Evolutionary conservation across 1,140 invertebrate species (phyloP), one percentile per base, ranked within the genome.

Genomic region (Lepidostoma basale): DNA sequence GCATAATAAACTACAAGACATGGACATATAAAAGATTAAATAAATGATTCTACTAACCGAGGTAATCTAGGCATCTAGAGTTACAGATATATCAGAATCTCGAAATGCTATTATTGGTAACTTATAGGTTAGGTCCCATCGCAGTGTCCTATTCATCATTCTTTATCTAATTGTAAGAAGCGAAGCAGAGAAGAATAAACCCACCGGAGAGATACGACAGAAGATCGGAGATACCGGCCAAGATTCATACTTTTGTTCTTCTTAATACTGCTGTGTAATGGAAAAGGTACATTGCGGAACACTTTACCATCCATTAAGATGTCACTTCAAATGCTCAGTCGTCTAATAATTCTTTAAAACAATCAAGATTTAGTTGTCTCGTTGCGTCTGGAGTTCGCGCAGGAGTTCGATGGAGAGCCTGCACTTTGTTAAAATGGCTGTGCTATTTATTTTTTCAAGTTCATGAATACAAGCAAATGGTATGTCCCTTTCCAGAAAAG

Each of bases 271-370:
- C 33, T 36, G 10, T 54, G 49, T 28, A n/a, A 26, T 14, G 25
- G 14, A 28, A 52, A n/a, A n/a, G n/a, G n/a, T 28, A 9, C 49
- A n/a, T 14, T 14, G n/a, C 25, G 12, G 49, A 16, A 28, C 26
- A 54, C 49, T 54, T 54, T 26, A 20, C 25, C 18, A 54, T 54
- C 49, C 49, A 54, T 54, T 54, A 54, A 54, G 49, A 54, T 54
- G 49, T 54, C 49, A 54, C 20, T 54, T 54, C 49, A 54, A 54
- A 54, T 28, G 49, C 25, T 20, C 26, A 20, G 23, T 16, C 49
- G 25, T 16, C 49, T 30, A 54, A 54, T 33, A 54, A 54, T 30
- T 54, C 49, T 54, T 28, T 16, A 54, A 54, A 54, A 54, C 49
- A 54, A 54, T 54, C 49, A 54, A 54, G 49, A 54, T 54, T 30